Conservation (phyloP, 2,113 vertebrate genomes). For the Parus major region DNA sequence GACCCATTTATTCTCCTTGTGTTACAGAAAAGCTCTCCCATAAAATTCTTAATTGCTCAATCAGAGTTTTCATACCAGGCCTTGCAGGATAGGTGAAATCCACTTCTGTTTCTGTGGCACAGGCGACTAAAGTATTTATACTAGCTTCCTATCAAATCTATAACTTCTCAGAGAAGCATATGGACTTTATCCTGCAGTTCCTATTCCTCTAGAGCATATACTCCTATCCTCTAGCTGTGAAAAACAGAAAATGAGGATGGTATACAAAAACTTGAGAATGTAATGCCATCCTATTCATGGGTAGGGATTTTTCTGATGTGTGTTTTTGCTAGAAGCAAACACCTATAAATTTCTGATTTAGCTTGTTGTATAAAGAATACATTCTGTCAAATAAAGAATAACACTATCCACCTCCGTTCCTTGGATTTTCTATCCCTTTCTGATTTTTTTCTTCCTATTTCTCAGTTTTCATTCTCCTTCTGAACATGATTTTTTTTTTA, state of each 20-base stretch:
- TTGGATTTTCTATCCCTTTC: constrained; percentile 35
- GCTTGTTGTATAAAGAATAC: constrained; percentile 55
- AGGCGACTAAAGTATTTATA: neutral
- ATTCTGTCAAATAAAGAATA: constrained; percentile 62
- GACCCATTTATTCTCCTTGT: neutral
- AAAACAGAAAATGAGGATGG: constrained; percentile 29
- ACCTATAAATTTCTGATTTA: constrained; percentile 50
- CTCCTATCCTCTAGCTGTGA: neutral
- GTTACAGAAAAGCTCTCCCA: neutral
- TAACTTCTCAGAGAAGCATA: constrained; percentile 12
- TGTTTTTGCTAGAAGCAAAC: constrained; percentile 64
- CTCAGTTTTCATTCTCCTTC: constrained; percentile 48
- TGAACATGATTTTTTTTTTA: constrained; percentile 31
- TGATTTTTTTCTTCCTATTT: constrained; percentile 47
- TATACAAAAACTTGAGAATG: constrained; percentile 5
- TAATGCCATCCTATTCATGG: neutral
- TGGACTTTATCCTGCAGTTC: constrained; percentile 28
- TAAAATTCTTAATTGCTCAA: neutral
- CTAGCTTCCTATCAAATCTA: neutral
- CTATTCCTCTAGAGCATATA: constrained; percentile 6
- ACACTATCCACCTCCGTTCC: constrained; percentile 53
- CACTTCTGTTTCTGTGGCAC: neutral
- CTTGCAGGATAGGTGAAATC: constrained; percentile 27
- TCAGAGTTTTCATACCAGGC: neutral
- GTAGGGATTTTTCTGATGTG: constrained; percentile 13